Evolutionary conservation across 2,113 vertebrate species (phyloP), one percentile per base, ranked within the genome.

Genomic region (Brachirus orientalis): DNA sequence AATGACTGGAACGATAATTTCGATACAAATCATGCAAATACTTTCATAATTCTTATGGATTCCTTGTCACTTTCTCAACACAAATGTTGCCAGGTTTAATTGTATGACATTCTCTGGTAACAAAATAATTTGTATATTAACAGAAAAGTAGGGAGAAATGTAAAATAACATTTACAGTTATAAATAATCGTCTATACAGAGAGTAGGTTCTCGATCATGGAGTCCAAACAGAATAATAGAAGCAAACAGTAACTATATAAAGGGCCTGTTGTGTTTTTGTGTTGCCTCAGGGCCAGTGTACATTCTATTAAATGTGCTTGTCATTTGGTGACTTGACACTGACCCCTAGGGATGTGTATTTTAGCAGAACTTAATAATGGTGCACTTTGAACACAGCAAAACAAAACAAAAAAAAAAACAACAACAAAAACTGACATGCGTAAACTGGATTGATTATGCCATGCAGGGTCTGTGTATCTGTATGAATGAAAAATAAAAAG

Each of bases 401-500:
- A 28, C n/a, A n/a, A n/a, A n/a, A n/a, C n/a, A n/a, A n/a, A n/a
- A n/a, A n/a, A n/a, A n/a, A n/a, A n/a, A n/a, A n/a, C n/a, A n/a
- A n/a, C 43, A 71, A 22, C 43, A 51, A 43, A 60, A 35, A n/a
- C 54, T 22, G 18, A 37, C 38, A 9, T 28, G 28, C 28, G 7
- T n/a, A 72, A 10, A 28, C 44, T 16, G 11, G 8, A 12, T 56
- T 40, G 33, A 53, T 37, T 47, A 56, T 50, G 46, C 35, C 33
- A 16, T 64, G 78, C 66, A 60, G 16, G 20, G 1, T 47, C 18
- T 69, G 51, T 61, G 44, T 50, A 43, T 17, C 13, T 75, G 43
- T 61, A 35, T 47, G 1, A 54, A 6, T 53, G 38, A 46, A 13
- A 12, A 20, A 18, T 3, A 43, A 35, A 68, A 20, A n/a, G n/a